Evolutionary conservation across 1,140 invertebrate genomes (phyloP).

Genomic region (Physella acuta): DNA sequence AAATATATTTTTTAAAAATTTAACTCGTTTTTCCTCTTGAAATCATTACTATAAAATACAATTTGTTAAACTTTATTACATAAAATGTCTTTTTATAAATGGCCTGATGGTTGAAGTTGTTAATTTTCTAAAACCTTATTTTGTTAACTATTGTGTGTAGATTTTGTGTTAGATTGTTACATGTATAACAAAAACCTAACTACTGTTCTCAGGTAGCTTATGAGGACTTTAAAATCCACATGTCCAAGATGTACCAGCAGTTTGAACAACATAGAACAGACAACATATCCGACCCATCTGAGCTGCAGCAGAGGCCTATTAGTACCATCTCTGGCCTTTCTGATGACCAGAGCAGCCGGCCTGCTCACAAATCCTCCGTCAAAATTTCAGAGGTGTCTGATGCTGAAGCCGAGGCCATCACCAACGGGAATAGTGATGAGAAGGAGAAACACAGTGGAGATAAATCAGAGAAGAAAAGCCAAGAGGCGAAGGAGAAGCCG

Average conservation of each 20-base stretch:
- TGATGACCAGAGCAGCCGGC: constrained; percentile 32
- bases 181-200: no score
- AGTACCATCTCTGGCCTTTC: constrained; percentile 85
- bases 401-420: constrained; percentile 28
- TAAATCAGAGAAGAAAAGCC: neutral
- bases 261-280: constrained; percentile 90
- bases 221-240: constrained; percentile 78
- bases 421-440: neutral
- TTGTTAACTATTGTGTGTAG: no score
- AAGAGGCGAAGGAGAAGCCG: neutral
- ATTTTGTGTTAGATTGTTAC: no score
- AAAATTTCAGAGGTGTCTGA: constrained; percentile 48
- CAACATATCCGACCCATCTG: constrained; percentile 90
- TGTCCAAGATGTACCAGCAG: constrained; percentile 84
- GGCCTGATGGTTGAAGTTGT: no score
- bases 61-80: no score
- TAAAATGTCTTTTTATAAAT: no score
- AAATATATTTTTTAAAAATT: no score
- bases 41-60: no score
- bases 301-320: constrained; percentile 86
- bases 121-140: no score
- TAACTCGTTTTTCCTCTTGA: no score
- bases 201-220: constrained; percentile 70
- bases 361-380: constrained; percentile 45
- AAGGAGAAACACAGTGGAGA: neutral